Base-by-base conservation (phyloP, 64 coral and sea anemone genomes). In the Dendrophyllia cribrosa region DNA sequence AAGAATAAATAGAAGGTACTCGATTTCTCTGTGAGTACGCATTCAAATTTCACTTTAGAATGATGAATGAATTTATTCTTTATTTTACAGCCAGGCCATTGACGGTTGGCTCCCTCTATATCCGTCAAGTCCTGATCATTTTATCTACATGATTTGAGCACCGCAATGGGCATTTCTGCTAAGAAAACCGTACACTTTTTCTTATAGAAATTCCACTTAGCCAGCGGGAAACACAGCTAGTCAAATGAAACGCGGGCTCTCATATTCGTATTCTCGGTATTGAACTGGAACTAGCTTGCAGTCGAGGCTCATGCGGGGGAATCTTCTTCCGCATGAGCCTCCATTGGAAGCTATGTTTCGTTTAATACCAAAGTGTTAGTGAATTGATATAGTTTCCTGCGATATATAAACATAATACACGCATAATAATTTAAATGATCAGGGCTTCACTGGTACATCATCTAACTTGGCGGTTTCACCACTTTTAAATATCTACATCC, bases 1-100 rank as follows among this genome's bases (percentile, higher is more conserved):
- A 83, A 84, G 80, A 84, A 84, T 84, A 84, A 84, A 84, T 84
- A 83, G 8, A 84, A 49, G 78, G 80, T 84, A 84, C 80, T 84
- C 80, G 46, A 67, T 67, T 84, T 84, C 62, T 84, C 43, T 84
- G 80, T 84, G 80, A 84, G 80, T 84, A 84, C 80, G 80, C 80
- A 67, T 84, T 84, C 80, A 84, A 84, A 50, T 84, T 84, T 68
- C 80, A 66, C 62, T 84, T 67, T 84, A 24, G 80, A 84, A 24
- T 84, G 80, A 46, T 67, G 80, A 68, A 84, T 84, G 60, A 84
- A 84, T 84, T 65, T 75, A 75, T 75, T 51, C 60, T 52, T 67
- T 50, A 24, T 61, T 63, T 67, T 13, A 67, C 80, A 84, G 80
- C 80, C 80, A 68, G 43, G 43, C 80, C 60, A 67, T 46, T 65